These are phyloP conservation scores for Apeira syringaria DNA, from an alignment of 2,888 invertebrate species.

Conservation along the genomic window DNA sequence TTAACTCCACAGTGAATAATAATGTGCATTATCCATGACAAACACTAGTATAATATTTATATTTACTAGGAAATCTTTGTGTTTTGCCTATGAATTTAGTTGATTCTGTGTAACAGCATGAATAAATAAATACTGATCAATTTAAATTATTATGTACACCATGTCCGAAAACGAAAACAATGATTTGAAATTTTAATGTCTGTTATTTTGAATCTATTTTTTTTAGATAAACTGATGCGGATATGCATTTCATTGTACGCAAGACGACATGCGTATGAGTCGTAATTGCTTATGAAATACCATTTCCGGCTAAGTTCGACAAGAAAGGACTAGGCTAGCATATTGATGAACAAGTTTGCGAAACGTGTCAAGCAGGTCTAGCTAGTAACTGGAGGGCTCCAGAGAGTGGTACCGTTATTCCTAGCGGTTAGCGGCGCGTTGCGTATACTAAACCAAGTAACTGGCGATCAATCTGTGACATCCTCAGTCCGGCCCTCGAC, in stretches of 20 bases:
- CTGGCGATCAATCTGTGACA: background rate
- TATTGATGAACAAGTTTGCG: conserved; percentile 61
- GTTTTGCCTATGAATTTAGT: conserved; percentile 31
- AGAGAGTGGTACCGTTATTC: conserved; percentile 67
- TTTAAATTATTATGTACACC: conserved; percentile 13
- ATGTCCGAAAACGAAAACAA: too few species aligned
- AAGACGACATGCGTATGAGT: conserved; percentile 23
- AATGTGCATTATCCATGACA: conserved; percentile 31
- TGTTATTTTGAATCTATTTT: background rate
- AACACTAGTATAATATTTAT: conserved; percentile 34
- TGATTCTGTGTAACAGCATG: conserved; percentile 33
- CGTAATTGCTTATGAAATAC: conserved; percentile 35
- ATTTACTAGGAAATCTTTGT: conserved; percentile 36
- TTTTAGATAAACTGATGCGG: too few species aligned
- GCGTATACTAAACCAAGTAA: conserved; percentile 53
- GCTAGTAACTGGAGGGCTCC: conserved; percentile 56
- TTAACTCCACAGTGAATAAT: conserved; percentile 35
- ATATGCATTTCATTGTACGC: too few species aligned
- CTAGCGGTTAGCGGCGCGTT: conserved; percentile 56
- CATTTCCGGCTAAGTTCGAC: conserved; percentile 51
- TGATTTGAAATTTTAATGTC: conserved; percentile 8
- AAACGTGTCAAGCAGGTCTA: conserved; percentile 59
- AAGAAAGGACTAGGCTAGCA: conserved; percentile 53
- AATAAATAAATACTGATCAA: conserved; percentile 48
- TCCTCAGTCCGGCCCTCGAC: conserved; percentile 58